Evolutionary conservation across 2,888 invertebrate species (phyloP), one percentile per base, ranked within the genome.

Genomic region (Latrodectus elegans): DNA sequence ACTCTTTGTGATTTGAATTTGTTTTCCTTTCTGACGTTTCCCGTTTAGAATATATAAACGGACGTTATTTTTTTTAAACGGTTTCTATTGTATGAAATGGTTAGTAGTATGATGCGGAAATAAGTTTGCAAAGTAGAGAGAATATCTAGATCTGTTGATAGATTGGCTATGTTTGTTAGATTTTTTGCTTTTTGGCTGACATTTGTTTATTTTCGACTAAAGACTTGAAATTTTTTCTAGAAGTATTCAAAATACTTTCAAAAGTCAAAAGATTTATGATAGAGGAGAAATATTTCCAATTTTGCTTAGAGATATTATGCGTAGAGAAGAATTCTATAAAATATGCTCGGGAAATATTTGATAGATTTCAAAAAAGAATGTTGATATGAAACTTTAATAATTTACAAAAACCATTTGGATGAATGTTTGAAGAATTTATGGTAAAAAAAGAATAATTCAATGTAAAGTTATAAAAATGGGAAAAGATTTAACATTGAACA

Each of bases 31-130:
- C 12, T 60, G 60, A 60, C 60, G n/a, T 60, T 60, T 60, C 60
- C 60, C 60, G 12, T 60, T 60, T 60, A n/a, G 60, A 60, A n/a
- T 60, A n/a, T 60, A 60, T 60, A 60, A n/a, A 60, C n/a, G 60
- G 60, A 15, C 60, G 60, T n/a, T 15, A 60, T 60, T 60, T 60
- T 55, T 60, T 60, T 15, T 15, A 60, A 12, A n/a, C 12, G 12
- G 12, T 60, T 60, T 60, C 10, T 60, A 60, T 60, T 60, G 14
- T 60, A 60, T 60, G 60, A 60, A 11, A 60, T n/a, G 60, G 60
- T 60, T 60, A n/a, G 60, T 60, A 0, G 60, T 60, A 15, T n/a
- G 12, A 60, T 60, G n/a, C 12, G 60, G 60, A 60, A 60, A 60
- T 60, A 60, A 60, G 60, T 60, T 60, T 60, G 60, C 12, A 60